Base-by-base conservation (phyloP, 2,888 invertebrate species). In the Hirtodrosophila histrioides region DNA sequence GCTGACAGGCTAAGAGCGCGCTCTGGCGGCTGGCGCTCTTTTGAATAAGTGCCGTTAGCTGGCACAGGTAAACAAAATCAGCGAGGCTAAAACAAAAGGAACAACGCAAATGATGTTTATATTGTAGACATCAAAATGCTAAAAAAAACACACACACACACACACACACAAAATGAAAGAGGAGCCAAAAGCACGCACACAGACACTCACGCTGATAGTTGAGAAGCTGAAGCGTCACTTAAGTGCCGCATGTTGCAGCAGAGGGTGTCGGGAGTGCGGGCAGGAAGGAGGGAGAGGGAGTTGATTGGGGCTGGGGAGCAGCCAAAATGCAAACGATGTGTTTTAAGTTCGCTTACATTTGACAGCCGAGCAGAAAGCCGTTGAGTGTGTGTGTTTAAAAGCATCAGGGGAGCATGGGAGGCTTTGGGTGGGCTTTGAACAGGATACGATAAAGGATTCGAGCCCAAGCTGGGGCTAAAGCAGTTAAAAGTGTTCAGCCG, bases 341-440 rank as follows among this genome's bases (percentile, higher is more conserved):
- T 83, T 83, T 86, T 83, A 86, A 83, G 87, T 82, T 86, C 82
- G 85, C 87, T 86, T 86, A 82, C 82, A 86, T 86, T 81, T 86
- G 84, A 86, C 84, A 86, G 86, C 70, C 67, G 65, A 70, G 66
- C 66, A 41, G 68, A 78, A 83, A 68, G 77, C 65, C 62, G 68
- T 70, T 69, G 72, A 84, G 86, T 83, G 75, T 69, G 33, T 60
- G 74, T 82, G 49, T 81, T 81, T 86, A 86, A 82, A 82, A 82
- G 87, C 82, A 72, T 81, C 63, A 27, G n/a, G n/a, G n/a, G n/a
- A 27, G 3, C 75, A 71, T 80, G 48, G 50, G 44, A 27, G 57
- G 39, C 62, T 69, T 64, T 58, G 50, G 54, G 36, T 51, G 55
- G 64, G 37, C 69, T 72, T 76, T 74, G 72, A 71, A 74, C 74